Evolutionary conservation across 2,888 invertebrate genomes (phyloP).

Genomic region (Chrysomela aeneicollis): DNA sequence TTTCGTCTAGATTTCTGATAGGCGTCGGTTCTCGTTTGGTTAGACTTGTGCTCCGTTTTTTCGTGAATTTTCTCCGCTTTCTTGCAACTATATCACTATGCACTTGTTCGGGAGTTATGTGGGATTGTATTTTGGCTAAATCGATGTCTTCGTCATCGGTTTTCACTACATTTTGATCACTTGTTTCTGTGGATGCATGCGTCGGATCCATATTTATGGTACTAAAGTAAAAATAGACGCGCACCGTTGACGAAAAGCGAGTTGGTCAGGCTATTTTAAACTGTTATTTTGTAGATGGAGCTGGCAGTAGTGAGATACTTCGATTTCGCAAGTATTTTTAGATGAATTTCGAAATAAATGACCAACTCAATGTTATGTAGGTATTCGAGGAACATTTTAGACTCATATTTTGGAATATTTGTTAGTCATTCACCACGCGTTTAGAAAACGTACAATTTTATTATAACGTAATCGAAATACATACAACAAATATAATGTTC

Average conservation of each 20-base stretch:
- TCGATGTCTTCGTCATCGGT: constrained; percentile 36
- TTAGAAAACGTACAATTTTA: too few relatives aligned
- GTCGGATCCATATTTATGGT: constrained; percentile 55
- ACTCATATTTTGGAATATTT: not conserved
- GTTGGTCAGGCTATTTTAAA: constrained; percentile 38
- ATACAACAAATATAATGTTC: too few relatives aligned
- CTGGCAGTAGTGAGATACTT: not conserved
- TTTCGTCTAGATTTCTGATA: constrained; percentile 59
- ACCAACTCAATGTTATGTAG: not conserved
- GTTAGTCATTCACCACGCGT: not conserved
- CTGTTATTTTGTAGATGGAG: constrained; percentile 21
- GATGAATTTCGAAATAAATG: constrained; percentile 2
- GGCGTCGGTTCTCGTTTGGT: constrained; percentile 72
- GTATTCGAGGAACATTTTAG: not conserved
- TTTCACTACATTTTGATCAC: constrained; percentile 32
- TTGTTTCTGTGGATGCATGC: constrained; percentile 47
- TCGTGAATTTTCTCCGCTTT: constrained; percentile 69
- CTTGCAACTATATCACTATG: constrained; percentile 66
- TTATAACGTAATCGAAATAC: too few relatives aligned
- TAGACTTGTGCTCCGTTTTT: constrained; percentile 64
- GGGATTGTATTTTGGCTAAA: constrained; percentile 50
- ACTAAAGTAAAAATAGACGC: constrained; percentile 56
- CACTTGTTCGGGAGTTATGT: constrained; percentile 61
- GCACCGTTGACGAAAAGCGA: constrained; percentile 29
- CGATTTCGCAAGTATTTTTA: not conserved